Evolutionary conservation across 2,797 vertebrate genomes (phyloP), one percentile per base, ranked within the genome.

Genomic region (Cuniculus paca): DNA sequence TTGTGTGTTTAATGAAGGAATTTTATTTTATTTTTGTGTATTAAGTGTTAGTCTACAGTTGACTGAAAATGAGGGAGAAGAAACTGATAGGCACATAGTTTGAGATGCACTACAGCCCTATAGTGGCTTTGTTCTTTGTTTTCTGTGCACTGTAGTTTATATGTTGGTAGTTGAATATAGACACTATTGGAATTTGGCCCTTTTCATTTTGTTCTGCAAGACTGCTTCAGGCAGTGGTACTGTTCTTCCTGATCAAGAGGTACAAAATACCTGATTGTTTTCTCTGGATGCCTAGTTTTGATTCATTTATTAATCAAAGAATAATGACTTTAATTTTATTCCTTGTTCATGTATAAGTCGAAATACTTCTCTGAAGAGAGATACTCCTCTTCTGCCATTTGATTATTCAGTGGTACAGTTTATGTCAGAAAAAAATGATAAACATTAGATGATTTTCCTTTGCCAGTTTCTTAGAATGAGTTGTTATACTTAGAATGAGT

Each of bases 41-140:
- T 86, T 6, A 90, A 89, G 31, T 77, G 42, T 75, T 90, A 72
- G 45, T 79, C 31, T 80, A 6, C 42, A n/a, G 13, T 97, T 10
- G 26, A 45, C n/a, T 86, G n/a, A 68, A 93, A 95, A 84, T 78
- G 60, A 26, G 58, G 20, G 70, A 60, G 17, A 75, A 84, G 72
- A 80, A 75, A 91, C 45, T 31, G 22, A 54, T 48, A 0, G 52
- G 68, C n/a, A 80, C 26, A 34, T 91, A 77, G 45, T 77, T 82
- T 85, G 82, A 94, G 92, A 95, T 77, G 16, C 39, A 72, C 42
- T 58, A 22, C 12, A 78, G 14, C 17, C 22, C 0, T 65, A 1
- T 77, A 48, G 45, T 36, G 60, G 54, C 56, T 85, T 68, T 85
- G 60, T 61, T 82, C 65, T 0, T 88, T 94, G 34, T 63, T 5